These are phyloP conservation scores for Melanotus villosus DNA, from an alignment of 2,888 invertebrate genomes.

Conservation along the genomic window DNA sequence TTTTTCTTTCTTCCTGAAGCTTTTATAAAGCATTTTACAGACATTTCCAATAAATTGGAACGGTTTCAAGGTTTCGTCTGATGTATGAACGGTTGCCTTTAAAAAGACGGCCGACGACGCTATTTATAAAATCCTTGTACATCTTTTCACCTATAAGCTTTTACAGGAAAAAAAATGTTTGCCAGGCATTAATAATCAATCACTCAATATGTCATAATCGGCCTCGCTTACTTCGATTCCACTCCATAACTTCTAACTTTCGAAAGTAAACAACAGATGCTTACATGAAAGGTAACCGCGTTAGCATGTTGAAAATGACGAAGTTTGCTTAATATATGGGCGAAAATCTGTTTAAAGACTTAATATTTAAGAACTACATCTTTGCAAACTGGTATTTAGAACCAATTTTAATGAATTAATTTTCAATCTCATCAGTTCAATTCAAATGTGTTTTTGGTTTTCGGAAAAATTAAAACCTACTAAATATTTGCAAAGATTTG, in stretches of 20 bases:
- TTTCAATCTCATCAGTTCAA: too few relatives aligned
- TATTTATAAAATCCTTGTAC: conserved; percentile 16
- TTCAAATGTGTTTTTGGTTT: too few relatives aligned
- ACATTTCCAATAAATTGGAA: conserved; percentile 12
- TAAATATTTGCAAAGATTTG: too few relatives aligned
- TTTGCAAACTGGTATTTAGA: too few relatives aligned
- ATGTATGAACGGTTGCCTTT: conserved; percentile 1
- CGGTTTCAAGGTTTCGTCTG: conserved; percentile 16
- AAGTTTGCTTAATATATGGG: too few relatives aligned
- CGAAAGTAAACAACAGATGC: too few relatives aligned
- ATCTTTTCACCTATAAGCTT: conserved; percentile 23
- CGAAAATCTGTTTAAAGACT: too few relatives aligned
- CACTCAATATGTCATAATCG: conserved; percentile 12
- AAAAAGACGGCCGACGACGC: neutral
- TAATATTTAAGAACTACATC: too few relatives aligned
- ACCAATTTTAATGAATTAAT: too few relatives aligned
- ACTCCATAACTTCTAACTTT: neutral
- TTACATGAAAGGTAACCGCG: too few relatives aligned
- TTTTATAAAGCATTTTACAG: neutral
- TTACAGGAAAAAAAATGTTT: conserved; percentile 6
- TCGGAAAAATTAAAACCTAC: too few relatives aligned
- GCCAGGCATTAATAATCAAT: conserved; percentile 1
- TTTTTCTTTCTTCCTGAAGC: neutral
- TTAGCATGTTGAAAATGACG: too few relatives aligned
- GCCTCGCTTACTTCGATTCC: neutral